Base-by-base conservation (phyloP, 2,113 vertebrate genomes). In the Brachyhypopomus occidentalis region DNA sequence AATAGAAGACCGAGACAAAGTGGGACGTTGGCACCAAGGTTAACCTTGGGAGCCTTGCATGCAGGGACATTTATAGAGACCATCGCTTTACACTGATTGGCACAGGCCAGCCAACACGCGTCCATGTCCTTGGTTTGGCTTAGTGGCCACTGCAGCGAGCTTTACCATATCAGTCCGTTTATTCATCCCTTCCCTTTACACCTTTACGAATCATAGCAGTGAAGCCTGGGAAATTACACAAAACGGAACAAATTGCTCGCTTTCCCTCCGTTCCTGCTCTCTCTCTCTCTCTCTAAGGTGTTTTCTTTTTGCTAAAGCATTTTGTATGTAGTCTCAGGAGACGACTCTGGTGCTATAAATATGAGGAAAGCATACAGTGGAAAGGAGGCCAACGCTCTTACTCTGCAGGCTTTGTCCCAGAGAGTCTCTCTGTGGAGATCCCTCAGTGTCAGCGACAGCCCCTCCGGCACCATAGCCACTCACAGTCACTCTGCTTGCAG, bases 271-370 rank as follows among this genome's bases (percentile, higher is more conserved):
- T 16, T 41, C 6, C 19, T 19, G 1, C 64, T 78, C 48, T 22
- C 30, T 58, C 48, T 45, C 67, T 60, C 56, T 16, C 36, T 17
- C 56, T 22, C 23, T 14, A 17, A 27, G 23, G n/a, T 76, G 41
- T 9, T 23, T 76, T 62, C 17, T 76, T 78, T 60, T 41, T 19
- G 19, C 27, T 67, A 36, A 60, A 79, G 67, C 56, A 62, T 79
- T 79, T 62, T 79, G 55, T 48, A 71, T 52, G 55, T 27, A 30
- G 34, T 71, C 77, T 72, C 77, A 72, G 58, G 77, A 72, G 67
- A 79, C 27, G 56, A 72, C 34, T 56, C 11, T 14, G 56, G 14
- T 45, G 67, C 66, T 72, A 60, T 79, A 60, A 71, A 79, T 72
- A 79, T 60, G 56, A 60, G 69, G 59, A 72, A 72, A 72, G 20